A percentile compares a stretch with the other conserved stretches of the same genome.
phyloP scores from a whole-genome alignment of 53 echinoderm and acorn worm genomes.

The Astropecten irregularis region DNA sequence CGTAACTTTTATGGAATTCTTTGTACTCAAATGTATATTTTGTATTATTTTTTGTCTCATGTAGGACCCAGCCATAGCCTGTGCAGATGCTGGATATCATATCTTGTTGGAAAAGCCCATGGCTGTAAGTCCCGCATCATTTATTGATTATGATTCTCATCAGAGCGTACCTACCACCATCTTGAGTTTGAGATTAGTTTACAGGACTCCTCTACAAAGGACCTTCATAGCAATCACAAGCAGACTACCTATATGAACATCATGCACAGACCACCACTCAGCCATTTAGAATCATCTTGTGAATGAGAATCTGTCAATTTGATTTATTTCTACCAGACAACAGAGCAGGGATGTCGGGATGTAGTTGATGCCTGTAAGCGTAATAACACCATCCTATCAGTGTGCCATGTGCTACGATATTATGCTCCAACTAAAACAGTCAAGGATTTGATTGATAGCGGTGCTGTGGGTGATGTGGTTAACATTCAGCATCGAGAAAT shows the following conservation, averaged over 20 bases:
- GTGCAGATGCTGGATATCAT: constrained; percentile 89
- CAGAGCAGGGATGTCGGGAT: constrained; percentile 84
- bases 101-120: constrained; percentile 93
- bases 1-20: too few relatives aligned
- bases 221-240: too few relatives aligned
- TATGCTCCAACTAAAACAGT: constrained; percentile 76
- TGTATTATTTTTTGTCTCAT: background rate
- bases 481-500: constrained; percentile 90
- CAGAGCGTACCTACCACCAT: too few relatives aligned
- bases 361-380: constrained; percentile 66
- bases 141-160: too few relatives aligned
- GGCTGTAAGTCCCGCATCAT: constrained; percentile 93
- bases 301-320: too few relatives aligned
- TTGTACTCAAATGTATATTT: constrained; percentile 6
- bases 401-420: constrained; percentile 82
- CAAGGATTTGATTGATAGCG: constrained; percentile 79
- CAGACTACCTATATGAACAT: too few relatives aligned
- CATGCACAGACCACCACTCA: too few relatives aligned
- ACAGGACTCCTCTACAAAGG: too few relatives aligned
- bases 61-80: constrained; percentile 82
- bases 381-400: constrained; percentile 77
- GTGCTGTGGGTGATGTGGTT: constrained; percentile 84
- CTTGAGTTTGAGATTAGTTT: too few relatives aligned
- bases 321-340: constrained; percentile 63
- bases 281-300: too few relatives aligned